These are phyloP conservation scores for Muraenolepis orangiensis DNA, from an alignment of 2,797 vertebrate genomes.

Conservation along the genomic window DNA sequence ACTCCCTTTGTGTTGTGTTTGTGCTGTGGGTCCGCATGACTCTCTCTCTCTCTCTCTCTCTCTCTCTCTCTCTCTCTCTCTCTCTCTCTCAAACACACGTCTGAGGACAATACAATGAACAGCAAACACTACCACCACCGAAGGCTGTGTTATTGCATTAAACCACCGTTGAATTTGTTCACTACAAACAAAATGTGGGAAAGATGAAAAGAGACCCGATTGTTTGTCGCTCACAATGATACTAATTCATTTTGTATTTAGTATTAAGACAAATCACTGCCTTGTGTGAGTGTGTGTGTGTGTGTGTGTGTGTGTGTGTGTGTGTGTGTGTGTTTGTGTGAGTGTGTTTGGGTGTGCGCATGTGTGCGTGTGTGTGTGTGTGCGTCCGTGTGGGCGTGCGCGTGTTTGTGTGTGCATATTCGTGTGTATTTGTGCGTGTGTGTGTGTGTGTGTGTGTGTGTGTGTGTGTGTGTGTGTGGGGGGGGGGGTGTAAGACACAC, in stretches of 20 bases:
- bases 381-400: neutral
- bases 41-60: no score
- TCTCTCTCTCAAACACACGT: neutral
- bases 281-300: conserved; percentile 1
- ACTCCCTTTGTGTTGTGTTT: no score
- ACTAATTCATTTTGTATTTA: neutral
- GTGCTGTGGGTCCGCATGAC: neutral
- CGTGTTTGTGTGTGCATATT: neutral
- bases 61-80: no score
- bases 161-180: neutral
- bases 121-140: neutral
- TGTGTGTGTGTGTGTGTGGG: neutral
- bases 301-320: neutral
- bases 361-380: neutral
- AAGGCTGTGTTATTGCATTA: neutral
- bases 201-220: neutral
- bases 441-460: neutral
- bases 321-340: neutral
- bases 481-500: neutral
- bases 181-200: neutral
- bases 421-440: neutral
- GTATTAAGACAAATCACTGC: neutral
- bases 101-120: neutral
- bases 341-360: neutral
- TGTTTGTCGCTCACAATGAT: neutral